These are phyloP conservation scores for Calidris pugnax DNA, from an alignment of 2,113 vertebrate genomes.

Conservation along the genomic window DNA sequence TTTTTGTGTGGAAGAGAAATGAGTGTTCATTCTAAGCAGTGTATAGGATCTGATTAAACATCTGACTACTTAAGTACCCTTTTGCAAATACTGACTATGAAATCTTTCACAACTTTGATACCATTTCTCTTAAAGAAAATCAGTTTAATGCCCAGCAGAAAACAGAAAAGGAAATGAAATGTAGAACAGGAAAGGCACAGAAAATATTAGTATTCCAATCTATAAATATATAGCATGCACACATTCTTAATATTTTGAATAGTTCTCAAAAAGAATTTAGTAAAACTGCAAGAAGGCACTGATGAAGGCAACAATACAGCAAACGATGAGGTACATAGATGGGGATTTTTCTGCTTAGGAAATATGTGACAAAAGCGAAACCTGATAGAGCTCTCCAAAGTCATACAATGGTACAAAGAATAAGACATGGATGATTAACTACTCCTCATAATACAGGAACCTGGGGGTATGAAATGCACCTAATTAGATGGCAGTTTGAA, in stretches of 20 bases:
- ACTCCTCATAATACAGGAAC: neutral
- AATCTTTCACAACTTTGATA: neutral
- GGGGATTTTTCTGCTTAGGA: neutral
- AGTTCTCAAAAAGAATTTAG: neutral
- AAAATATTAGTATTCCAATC: neutral
- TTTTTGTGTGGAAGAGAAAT: neutral
- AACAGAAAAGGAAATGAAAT: neutral
- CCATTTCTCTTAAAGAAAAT: neutral
- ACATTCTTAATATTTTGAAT: neutral
- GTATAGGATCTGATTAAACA: neutral
- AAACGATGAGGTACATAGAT: neutral
- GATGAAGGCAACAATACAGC: neutral
- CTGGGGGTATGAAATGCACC: neutral
- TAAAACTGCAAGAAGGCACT: neutral
- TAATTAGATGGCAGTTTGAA: neutral
- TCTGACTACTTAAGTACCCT: neutral
- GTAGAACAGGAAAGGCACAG: neutral
- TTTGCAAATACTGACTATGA: neutral
- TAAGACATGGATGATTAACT: neutral
- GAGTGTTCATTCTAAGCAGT: neutral
- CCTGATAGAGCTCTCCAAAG: neutral
- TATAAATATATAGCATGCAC: neutral
- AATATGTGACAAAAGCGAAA: neutral
- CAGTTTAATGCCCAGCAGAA: neutral
- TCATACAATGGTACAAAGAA: neutral